phyloP scores from a whole-genome alignment of 2,888 invertebrate species.

The Carpatolechia fugitivella region DNA sequence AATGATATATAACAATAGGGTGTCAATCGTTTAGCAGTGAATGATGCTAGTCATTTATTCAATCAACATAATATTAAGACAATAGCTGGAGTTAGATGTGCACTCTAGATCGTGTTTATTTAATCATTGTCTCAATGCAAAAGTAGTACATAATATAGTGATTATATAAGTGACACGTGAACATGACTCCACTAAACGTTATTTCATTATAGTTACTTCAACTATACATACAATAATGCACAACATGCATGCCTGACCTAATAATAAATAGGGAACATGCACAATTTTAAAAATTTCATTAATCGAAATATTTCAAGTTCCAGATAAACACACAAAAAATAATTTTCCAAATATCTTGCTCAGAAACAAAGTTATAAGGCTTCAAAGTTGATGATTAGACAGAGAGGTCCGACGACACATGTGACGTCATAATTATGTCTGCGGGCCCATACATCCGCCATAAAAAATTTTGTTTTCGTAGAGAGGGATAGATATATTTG shows the following conservation, averaged over 20 bases:
- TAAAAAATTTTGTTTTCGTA: too few relatives aligned
- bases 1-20: conserved; percentile 1
- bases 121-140: not conserved
- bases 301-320: too few relatives aligned
- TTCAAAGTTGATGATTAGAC: too few relatives aligned
- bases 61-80: not conserved
- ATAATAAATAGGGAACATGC: too few relatives aligned
- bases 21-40: conserved; percentile 21
- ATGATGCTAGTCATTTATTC: conserved; percentile 15
- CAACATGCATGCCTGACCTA: conserved; percentile 10
- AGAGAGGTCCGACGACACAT: too few relatives aligned
- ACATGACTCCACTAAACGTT: not conserved
- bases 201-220: not conserved
- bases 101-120: not conserved
- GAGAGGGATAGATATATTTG: too few relatives aligned
- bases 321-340: too few relatives aligned
- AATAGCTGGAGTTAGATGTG: not conserved
- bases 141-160: not conserved
- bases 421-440: too few relatives aligned
- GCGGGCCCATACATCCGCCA: too few relatives aligned
- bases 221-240: conserved; percentile 11
- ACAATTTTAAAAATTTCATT: too few relatives aligned
- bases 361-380: too few relatives aligned
- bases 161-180: not conserved
- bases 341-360: too few relatives aligned